These are phyloP conservation scores for Diploptera punctata DNA, from an alignment of 2,888 invertebrate genomes.

Conservation along the genomic window DNA sequence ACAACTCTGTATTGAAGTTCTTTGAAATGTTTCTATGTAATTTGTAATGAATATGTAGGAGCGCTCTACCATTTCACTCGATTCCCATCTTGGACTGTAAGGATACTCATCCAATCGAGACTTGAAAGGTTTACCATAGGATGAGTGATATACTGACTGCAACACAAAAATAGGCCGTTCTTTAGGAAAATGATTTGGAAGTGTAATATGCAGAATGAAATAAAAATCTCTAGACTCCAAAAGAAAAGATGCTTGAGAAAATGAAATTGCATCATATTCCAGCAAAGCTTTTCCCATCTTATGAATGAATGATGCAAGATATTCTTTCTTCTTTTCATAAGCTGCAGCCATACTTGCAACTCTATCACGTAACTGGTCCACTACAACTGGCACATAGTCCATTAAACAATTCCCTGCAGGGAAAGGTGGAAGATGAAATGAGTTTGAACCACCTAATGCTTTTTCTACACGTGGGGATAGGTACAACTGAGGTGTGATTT, in stretches of 20 bases:
- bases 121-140: constrained; percentile 50
- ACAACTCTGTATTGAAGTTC: constrained; percentile 31
- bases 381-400: constrained; percentile 54
- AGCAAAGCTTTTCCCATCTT: constrained; percentile 55
- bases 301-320: constrained; percentile 55
- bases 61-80: constrained; percentile 50
- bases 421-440: constrained; percentile 56
- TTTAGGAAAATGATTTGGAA: constrained; percentile 53
- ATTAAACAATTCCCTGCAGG: constrained; percentile 52
- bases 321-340: constrained; percentile 57
- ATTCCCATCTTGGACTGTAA: constrained; percentile 50
- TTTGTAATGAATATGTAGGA: constrained; percentile 41
- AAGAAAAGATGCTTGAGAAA: constrained; percentile 61
- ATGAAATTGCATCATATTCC: constrained; percentile 59
- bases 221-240: constrained; percentile 68
- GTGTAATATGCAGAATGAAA: constrained; percentile 65
- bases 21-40: constrained; percentile 32
- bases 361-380: constrained; percentile 51
- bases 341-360: constrained; percentile 51
- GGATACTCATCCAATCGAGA: constrained; percentile 47
- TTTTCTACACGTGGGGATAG: constrained; percentile 61
- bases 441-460: constrained; percentile 54
- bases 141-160: constrained; percentile 55
- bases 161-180: constrained; percentile 52
- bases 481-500: constrained; percentile 56